Base-by-base conservation (phyloP, 2,113 vertebrate species). In the Rhinoderma darwinii region DNA sequence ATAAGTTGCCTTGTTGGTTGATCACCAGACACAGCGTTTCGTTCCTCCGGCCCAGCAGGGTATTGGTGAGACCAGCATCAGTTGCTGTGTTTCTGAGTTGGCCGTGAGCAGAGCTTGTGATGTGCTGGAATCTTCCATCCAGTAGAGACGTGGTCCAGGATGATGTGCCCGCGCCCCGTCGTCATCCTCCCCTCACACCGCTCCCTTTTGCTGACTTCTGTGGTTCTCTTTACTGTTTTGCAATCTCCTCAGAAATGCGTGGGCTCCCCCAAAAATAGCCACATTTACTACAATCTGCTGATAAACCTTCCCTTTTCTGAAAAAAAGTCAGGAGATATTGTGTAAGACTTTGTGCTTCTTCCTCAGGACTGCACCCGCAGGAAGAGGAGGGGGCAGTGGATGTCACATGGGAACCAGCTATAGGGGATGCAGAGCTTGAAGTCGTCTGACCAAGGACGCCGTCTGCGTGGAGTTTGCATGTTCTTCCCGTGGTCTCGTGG, bases 181-280 rank as follows among this genome's bases (percentile, higher is more conserved):
- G 1, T 10, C 61, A 66, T 14, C 61, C 11, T 5, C 12, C 15
- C 61, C 3, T 47, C 35, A 4, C 41, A 35, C 11, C 50, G 22
- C 41, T 44, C 70, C 10, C 41, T n/a, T 75, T 30, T 77, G 43
- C 5, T 51, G n/a, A 70, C 39, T 37, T 37, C 18, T 70, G 66
- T 70, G 66, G 66, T 70, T 39, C 18, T n/a, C n/a, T 7, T 39
- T 20, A 22, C 27, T 50, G 15, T 77, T 77, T 77, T 50, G 47
- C 74, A 77, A 77, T 47, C 43, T 77, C 30, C 74, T 77, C 27
- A 77, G 74, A 77, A 76, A 68, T 20, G 66, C 18, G 32, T 70
- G 63, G 30, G 66, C 8, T 18, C 7, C 5, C 17, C 74, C 44
- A 30, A 18, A 77, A 50, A 77, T 77, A 77, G 44, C n/a, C 11